A percentile compares a stretch with the other conserved stretches of the same genome.
phyloP scores from a whole-genome alignment of 2,888 invertebrate species.

The Leptodirus hochenwartii region DNA sequence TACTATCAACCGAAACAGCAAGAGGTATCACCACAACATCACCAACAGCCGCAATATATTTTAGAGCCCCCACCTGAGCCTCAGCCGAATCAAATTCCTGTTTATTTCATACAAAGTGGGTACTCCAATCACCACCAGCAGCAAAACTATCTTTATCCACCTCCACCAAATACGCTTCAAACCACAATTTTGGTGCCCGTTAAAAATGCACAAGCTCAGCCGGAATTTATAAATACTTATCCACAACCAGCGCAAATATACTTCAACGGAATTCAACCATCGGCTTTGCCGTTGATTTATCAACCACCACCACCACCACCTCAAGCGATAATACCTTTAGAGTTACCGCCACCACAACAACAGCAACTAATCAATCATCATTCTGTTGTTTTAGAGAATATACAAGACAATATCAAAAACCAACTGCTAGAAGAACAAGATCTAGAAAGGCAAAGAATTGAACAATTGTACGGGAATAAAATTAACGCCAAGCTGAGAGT shows the following conservation, averaged over 20 bases:
- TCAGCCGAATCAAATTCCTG: no score
- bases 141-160: no score
- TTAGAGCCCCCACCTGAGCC: no score
- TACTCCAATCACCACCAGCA: no score
- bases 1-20: slow-evolving; percentile 6
- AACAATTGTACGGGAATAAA: slow-evolving; percentile 8
- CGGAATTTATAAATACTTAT: slow-evolving; percentile 5
- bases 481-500: slow-evolving; percentile 8
- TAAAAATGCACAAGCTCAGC: no score
- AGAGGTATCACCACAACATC: slow-evolving; percentile 8
- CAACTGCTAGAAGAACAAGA: slow-evolving; percentile 1
- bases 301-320: slow-evolving; percentile 7
- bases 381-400: slow-evolving; percentile 1
- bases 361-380: slow-evolving; percentile 2
- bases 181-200: no score
- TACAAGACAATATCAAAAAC: slow-evolving; percentile 1
- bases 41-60: not conserved
- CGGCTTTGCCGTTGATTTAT: not conserved
- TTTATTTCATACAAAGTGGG: no score
- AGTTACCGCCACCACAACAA: slow-evolving; percentile 3
- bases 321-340: not conserved
- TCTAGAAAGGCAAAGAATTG: slow-evolving; percentile 3
- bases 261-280: slow-evolving; percentile 1
- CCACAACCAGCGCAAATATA: slow-evolving; percentile 5
- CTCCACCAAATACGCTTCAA: no score